Conservation (phyloP, 2,797 vertebrate genomes). For the Anomalospiza imberbis region DNA sequence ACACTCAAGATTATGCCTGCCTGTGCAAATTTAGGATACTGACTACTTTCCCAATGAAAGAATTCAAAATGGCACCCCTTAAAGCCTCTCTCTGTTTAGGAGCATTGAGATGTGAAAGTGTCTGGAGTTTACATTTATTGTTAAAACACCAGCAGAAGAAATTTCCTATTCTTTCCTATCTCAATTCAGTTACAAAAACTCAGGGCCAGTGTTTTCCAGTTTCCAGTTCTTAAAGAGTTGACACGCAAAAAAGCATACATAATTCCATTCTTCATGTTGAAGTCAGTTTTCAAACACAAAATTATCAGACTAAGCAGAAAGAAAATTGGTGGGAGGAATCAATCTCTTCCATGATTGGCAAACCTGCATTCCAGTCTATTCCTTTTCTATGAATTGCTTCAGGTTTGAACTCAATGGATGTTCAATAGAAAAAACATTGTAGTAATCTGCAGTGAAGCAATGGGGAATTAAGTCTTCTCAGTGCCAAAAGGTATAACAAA, state of each 20-base stretch:
- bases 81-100: background rate
- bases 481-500: background rate
- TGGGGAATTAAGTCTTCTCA: background rate
- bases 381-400: background rate
- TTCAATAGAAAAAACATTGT: background rate
- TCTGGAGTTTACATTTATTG: background rate
- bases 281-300: background rate
- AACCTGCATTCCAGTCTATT: background rate
- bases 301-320: background rate
- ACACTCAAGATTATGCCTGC: background rate
- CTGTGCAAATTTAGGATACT: background rate
- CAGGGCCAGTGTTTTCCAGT: background rate
- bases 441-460: background rate
- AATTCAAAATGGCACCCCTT: fast-evolving
- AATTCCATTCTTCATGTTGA: background rate
- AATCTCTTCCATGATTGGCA: background rate
- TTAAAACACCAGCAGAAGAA: background rate
- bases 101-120: background rate
- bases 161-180: background rate
- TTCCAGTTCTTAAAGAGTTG: background rate
- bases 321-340: background rate
- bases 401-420: background rate
- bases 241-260: background rate
- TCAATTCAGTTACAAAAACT: background rate
- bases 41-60: background rate